These are phyloP conservation scores for Drosophila busckii DNA, from an alignment of 1,140 invertebrate species.

Conservation along the genomic window DNA sequence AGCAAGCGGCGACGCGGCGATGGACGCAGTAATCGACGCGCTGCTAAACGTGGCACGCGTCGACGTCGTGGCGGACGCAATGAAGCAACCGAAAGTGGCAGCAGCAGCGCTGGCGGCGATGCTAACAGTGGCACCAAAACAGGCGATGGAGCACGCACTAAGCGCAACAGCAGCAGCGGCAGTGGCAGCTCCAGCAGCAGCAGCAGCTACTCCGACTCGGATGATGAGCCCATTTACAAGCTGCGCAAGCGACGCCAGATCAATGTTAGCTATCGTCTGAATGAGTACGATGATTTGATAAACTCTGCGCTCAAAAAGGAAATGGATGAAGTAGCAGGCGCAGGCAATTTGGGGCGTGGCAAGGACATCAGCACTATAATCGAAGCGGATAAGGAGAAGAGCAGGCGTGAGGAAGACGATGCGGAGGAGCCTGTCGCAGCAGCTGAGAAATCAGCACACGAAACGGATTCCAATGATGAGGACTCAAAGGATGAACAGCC, in stretches of 20 bases:
- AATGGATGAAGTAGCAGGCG: slow-evolving; percentile 85
- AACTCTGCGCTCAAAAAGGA: slow-evolving; percentile 93
- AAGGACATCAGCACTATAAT: slow-evolving; percentile 95
- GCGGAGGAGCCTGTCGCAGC: slow-evolving; percentile 80
- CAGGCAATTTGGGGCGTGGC: slow-evolving; percentile 89
- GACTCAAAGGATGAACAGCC: slow-evolving; percentile 46
- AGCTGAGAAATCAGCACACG: slow-evolving; percentile 64
- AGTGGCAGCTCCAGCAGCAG: slow-evolving; percentile 71
- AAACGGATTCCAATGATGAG: slow-evolving; percentile 5
- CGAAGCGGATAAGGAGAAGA: slow-evolving; percentile 87
- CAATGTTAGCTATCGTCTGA: slow-evolving; percentile 91
- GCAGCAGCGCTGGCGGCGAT: slow-evolving; percentile 25
- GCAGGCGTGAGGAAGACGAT: slow-evolving; percentile 66
- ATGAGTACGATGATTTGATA: slow-evolving; percentile 96
- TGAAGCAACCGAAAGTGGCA: slow-evolving; percentile 39
- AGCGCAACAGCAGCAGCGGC: slow-evolving; percentile 47
- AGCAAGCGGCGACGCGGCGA: slow-evolving; percentile 58
- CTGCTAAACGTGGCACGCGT: slow-evolving; percentile 47
- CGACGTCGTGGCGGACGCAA: slow-evolving; percentile 54
- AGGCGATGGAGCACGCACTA: slow-evolving; percentile 2
- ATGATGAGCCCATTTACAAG: slow-evolving; percentile 89
- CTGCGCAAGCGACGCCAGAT: slow-evolving; percentile 86
- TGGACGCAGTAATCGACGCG: slow-evolving; percentile 61
- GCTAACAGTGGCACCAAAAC: slow-evolving; percentile 40
- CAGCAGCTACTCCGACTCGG: slow-evolving; percentile 81